Evolutionary conservation across 2,888 invertebrate genomes (phyloP).

Genomic region (Amitus sp.): DNA sequence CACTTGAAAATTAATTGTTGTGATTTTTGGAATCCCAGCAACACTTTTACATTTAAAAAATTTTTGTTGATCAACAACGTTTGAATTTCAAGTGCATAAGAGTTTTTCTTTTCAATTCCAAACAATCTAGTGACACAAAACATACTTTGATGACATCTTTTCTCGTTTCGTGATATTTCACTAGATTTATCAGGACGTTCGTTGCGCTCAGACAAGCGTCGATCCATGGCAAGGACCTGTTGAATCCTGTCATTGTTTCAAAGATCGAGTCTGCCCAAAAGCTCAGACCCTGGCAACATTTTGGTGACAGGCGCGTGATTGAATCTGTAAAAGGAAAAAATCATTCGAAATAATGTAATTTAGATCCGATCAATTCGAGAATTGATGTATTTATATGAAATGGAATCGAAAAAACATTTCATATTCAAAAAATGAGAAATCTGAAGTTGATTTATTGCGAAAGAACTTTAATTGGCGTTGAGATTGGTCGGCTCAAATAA

Average conservation of each 20-base stretch:
- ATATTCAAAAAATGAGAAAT: too few relatives aligned
- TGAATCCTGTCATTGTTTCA: conserved; percentile 22
- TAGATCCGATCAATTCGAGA: too few relatives aligned
- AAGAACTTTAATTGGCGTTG: too few relatives aligned
- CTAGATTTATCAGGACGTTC: conserved; percentile 31
- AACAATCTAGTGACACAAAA: not conserved
- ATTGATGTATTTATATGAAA: too few relatives aligned
- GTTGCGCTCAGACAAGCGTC: conserved; percentile 33
- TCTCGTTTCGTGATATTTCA: conserved; percentile 18
- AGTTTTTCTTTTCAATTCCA: too few relatives aligned
- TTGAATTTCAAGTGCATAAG: not conserved
- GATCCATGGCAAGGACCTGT: conserved; percentile 36
- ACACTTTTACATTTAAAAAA: too few relatives aligned
- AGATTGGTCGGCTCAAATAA: too few relatives aligned
- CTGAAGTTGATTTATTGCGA: too few relatives aligned
- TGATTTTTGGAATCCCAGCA: too few relatives aligned
- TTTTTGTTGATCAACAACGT: not conserved
- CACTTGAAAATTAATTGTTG: too few relatives aligned
- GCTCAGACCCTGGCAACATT: conserved; percentile 27
- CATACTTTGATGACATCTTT: conserved; percentile 23
- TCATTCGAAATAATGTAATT: too few relatives aligned
- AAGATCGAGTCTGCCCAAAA: conserved; percentile 26
- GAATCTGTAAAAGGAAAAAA: conserved; percentile 20
- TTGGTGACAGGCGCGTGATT: conserved; percentile 30
- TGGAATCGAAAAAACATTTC: too few relatives aligned